Percentiles rank a stretch among this genome's conserved stretches.
phyloP scores from a whole-genome alignment of 2,113 vertebrate species.

The Pseudolaguvia tuberculata region DNA sequence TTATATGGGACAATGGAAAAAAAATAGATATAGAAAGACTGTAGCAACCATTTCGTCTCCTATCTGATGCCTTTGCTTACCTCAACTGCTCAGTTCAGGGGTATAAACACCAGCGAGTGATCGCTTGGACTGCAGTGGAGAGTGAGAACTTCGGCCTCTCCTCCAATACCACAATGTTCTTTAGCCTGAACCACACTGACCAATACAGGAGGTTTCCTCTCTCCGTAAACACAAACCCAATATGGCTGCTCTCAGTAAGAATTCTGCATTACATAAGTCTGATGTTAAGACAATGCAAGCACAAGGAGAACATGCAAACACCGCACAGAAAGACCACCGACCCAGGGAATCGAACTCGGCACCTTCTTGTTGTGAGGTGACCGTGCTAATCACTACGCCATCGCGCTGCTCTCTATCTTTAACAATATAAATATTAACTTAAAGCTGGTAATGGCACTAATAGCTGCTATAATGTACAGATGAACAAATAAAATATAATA shows the following conservation, averaged over 20 bases:
- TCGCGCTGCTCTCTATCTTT: too few species aligned
- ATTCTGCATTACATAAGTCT: constrained; percentile 29
- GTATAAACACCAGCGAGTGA: neutral
- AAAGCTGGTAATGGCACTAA: too few species aligned
- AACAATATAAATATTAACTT: too few species aligned
- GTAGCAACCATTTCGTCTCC: neutral
- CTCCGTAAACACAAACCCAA: constrained; percentile 34
- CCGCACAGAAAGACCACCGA: too few species aligned
- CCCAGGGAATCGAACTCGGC: too few species aligned
- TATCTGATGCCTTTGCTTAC: neutral
- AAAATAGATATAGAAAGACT: neutral
- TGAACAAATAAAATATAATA: too few species aligned
- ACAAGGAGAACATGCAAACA: too few species aligned
- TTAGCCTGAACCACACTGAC: constrained; percentile 26
- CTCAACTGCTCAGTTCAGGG: neutral
- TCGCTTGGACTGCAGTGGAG: neutral
- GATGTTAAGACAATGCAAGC: constrained; percentile 32
- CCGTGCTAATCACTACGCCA: too few species aligned
- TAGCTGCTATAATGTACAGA: too few species aligned
- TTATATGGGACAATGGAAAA: neutral
- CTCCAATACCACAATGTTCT: constrained; percentile 30
- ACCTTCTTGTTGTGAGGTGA: too few species aligned
- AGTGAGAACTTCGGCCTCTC: neutral
- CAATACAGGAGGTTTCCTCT: constrained; percentile 34
- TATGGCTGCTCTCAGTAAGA: constrained; percentile 35